Evolutionary conservation across 2,888 invertebrate genomes (phyloP).

Genomic region (Hirtodrosophila cameraria): DNA sequence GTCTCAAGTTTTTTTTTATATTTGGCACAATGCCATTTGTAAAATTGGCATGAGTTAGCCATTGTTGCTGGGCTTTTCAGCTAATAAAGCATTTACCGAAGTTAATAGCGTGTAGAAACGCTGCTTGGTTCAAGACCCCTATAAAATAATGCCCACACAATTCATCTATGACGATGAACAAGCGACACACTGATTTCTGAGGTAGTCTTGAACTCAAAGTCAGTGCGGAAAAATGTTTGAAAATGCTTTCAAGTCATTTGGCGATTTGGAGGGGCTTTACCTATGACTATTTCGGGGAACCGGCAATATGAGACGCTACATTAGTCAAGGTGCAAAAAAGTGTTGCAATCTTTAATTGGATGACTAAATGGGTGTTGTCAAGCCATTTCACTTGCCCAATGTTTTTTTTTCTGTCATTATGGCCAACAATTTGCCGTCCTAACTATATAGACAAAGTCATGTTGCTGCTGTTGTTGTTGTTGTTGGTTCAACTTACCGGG

Average conservation of each 20-base stretch:
- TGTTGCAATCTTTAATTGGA: constrained; percentile 62
- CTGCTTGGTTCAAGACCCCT: constrained; percentile 63
- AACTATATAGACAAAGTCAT: constrained; percentile 13
- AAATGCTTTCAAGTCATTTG: constrained; percentile 3
- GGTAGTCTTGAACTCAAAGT: constrained; percentile 48
- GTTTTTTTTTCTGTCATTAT: constrained; percentile 32
- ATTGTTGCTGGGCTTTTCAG: constrained; percentile 39
- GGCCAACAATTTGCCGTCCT: constrained; percentile 8
- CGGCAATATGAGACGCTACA: constrained; percentile 2
- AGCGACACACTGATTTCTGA: constrained; percentile 4
- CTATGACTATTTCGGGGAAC: constrained; percentile 3
- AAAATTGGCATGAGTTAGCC: constrained; percentile 25
- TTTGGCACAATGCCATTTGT: constrained; percentile 37
- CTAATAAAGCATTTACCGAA: constrained; percentile 71
- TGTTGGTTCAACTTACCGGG: constrained; percentile 87
- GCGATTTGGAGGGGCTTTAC: constrained; percentile 1
- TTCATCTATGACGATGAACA: constrained; percentile 4
- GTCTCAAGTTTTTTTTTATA: constrained; percentile 8
- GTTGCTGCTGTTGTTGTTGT: constrained; percentile 1
- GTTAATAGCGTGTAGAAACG: constrained; percentile 74
- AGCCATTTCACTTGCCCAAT: constrained; percentile 56
- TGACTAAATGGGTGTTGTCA: constrained; percentile 28
- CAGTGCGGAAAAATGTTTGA: constrained; percentile 25
- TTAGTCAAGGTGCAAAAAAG: constrained; percentile 33
- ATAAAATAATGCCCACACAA: constrained; percentile 35